These are phyloP conservation scores for Chrysolophus pictus DNA, from an alignment of 2,797 vertebrate species.

Conservation along the genomic window DNA sequence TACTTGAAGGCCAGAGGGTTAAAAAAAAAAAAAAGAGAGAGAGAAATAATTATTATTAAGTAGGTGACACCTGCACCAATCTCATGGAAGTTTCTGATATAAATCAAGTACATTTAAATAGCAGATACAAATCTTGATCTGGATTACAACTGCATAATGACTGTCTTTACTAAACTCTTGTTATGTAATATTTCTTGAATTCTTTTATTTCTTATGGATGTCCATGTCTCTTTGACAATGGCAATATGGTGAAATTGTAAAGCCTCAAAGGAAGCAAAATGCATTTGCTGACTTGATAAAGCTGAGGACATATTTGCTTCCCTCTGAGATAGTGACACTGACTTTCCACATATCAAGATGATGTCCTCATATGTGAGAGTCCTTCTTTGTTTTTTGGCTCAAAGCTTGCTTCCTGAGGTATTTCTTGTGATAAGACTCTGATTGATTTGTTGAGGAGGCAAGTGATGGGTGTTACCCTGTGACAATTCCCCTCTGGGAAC, in stretches of 20 bases:
- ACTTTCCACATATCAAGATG: accelerated
- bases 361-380: too few species aligned
- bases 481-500: too few species aligned
- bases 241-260: background rate
- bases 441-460: too few species aligned
- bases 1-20: background rate
- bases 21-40: background rate
- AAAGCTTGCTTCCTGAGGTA: too few species aligned
- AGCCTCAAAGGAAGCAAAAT: background rate
- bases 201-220: background rate
- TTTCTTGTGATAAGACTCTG: too few species aligned
- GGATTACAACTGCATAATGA: background rate
- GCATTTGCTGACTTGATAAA: background rate
- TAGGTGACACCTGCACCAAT: background rate
- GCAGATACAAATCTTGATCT: accelerated
- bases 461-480: too few species aligned
- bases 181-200: background rate
- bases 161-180: background rate
- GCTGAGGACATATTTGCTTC: background rate
- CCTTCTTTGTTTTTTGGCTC: too few species aligned
- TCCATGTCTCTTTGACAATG: background rate
- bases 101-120: background rate
- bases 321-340: background rate
- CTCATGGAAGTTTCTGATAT: background rate
- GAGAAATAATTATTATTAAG: background rate